Conservation (phyloP, 2,113 vertebrate species). For the Spilogale gracilis region DNA sequence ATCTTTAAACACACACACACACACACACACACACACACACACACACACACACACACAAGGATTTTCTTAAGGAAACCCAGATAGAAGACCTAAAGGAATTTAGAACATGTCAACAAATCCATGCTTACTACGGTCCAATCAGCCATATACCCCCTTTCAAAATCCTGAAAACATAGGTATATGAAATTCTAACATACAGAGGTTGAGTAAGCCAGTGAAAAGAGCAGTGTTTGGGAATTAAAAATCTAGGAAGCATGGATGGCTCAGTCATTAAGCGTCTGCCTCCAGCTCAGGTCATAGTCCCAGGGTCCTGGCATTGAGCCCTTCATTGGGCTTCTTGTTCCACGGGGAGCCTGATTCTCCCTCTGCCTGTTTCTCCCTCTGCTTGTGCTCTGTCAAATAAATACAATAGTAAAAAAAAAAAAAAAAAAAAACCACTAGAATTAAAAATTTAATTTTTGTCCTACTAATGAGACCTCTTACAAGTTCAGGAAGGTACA, state of each 20-base stretch:
- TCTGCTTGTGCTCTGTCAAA: no score
- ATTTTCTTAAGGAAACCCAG: neutral
- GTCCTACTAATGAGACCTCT: neutral
- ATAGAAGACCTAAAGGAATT: neutral
- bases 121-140: neutral
- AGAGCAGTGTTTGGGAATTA: neutral
- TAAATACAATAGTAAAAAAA: no score
- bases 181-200: conserved; percentile 19
- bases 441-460: conserved; percentile 40
- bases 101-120: neutral
- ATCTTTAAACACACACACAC: no score
- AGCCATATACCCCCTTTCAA: neutral
- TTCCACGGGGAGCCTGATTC: no score
- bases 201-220: neutral
- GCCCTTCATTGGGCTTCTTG: no score
- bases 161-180: neutral
- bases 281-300: no score
- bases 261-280: no score
- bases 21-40: no score
- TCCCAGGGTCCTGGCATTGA: no score
- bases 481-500: neutral
- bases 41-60: rapidly evolving
- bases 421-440: no score
- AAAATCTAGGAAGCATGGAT: neutral
- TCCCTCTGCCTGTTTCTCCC: no score